Conservation (phyloP, 2,797 vertebrate species). For the Chanos chanos region DNA sequence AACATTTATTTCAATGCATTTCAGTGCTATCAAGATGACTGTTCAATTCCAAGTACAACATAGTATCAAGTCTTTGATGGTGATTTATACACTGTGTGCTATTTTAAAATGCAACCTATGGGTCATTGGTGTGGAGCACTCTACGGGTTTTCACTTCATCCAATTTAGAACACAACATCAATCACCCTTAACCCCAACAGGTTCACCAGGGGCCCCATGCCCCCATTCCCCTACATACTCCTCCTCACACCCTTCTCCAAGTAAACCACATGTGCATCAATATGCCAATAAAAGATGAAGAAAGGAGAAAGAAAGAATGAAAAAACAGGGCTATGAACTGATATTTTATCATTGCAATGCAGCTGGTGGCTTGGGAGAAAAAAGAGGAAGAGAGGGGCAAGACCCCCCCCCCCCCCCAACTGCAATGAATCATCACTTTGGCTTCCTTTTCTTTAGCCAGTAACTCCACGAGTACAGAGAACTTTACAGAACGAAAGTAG, state of each 20-base stretch:
- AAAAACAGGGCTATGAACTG: slow-evolving; percentile 46
- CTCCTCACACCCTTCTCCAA: background rate
- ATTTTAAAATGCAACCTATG: no score
- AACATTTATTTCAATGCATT: background rate
- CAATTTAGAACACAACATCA: no score
- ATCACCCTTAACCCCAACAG: no score
- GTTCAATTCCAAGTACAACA: no score
- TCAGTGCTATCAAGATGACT: no score
- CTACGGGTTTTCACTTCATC: no score
- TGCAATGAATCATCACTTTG: slow-evolving; percentile 57
- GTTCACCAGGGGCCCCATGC: no score
- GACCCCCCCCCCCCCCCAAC: slow-evolving; percentile 49
- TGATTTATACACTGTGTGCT: no score
- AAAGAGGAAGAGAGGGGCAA: slow-evolving; percentile 51
- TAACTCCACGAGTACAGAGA: slow-evolving; percentile 1
- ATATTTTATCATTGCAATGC: slow-evolving; percentile 59
- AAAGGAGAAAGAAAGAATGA: slow-evolving; percentile 5
- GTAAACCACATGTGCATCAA: slow-evolving; percentile 18
- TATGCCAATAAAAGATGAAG: slow-evolving; percentile 25
- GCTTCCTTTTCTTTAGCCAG: slow-evolving; percentile 48
- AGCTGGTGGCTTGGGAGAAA: slow-evolving; percentile 54
- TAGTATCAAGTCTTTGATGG: no score
- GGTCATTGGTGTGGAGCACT: background rate
- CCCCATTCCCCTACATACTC: slow-evolving; percentile 8
- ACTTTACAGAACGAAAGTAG: slow-evolving; percentile 16